These are phyloP conservation scores for Anniella stebbinsi DNA, from an alignment of 2,797 vertebrate genomes.

Conservation along the genomic window DNA sequence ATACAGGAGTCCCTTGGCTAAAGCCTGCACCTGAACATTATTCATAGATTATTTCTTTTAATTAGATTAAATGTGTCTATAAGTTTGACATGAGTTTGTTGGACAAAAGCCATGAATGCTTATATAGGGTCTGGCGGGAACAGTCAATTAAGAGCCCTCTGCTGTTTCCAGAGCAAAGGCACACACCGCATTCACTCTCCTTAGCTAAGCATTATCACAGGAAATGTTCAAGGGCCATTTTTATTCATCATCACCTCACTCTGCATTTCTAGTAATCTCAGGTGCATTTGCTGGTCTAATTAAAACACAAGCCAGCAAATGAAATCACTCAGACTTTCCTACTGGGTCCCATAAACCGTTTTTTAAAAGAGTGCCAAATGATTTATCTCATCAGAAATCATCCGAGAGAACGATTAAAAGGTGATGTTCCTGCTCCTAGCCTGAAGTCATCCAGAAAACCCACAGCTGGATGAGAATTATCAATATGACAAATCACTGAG, in stretches of 20 bases:
- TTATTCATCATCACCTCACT: neutral
- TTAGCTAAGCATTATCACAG: neutral
- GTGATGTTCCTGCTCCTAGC: neutral
- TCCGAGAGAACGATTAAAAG: neutral
- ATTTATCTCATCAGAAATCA: constrained; percentile 15
- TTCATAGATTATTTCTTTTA: neutral
- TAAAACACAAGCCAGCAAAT: constrained; percentile 22
- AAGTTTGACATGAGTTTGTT: neutral
- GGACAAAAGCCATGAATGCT: neutral
- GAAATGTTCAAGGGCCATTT: neutral
- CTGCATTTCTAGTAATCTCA: constrained; percentile 21
- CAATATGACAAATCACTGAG: neutral
- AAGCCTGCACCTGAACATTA: neutral
- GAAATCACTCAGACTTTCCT: constrained; percentile 2
- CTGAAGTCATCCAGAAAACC: constrained; percentile 32
- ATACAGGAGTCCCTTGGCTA: neutral
- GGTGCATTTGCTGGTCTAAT: constrained; percentile 11
- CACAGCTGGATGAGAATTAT: neutral
- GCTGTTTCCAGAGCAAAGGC: neutral
- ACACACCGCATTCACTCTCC: neutral
- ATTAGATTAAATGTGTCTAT: neutral
- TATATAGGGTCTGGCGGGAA: neutral
- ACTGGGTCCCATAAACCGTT: neutral
- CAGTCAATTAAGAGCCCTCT: neutral
- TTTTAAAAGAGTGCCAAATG: neutral